Evolutionary conservation across 2,113 vertebrate species (phyloP).

Genomic region (Clarias batrachus): DNA sequence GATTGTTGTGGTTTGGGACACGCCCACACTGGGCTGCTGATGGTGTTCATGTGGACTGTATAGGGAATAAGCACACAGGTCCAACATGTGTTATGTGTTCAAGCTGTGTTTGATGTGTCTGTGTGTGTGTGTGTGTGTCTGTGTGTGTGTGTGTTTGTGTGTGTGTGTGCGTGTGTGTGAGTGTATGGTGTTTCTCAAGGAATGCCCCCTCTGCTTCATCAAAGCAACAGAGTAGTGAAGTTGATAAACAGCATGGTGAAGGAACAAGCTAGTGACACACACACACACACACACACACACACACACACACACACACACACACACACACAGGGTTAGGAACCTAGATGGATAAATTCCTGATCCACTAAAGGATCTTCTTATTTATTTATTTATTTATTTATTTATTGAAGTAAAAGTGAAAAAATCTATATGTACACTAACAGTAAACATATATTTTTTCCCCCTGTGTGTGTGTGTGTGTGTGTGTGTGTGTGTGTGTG

Average conservation of each 20-base stretch:
- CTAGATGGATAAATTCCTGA: not conserved
- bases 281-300: not conserved
- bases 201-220: not conserved
- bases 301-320: not conserved
- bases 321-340: not conserved
- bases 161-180: not conserved
- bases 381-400: not conserved
- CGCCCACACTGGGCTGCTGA: not conserved
- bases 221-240: not conserved
- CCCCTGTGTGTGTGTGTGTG: slow-evolving; percentile 61
- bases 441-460: not conserved
- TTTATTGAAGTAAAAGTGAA: not conserved
- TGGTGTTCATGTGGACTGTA: not conserved
- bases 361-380: too few species aligned
- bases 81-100: not conserved
- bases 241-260: not conserved
- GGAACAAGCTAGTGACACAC: not conserved
- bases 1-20: not conserved
- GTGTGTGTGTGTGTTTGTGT: not conserved
- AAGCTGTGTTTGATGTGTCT: not conserved
- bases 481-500: slow-evolving; percentile 48
- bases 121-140: not conserved
- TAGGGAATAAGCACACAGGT: not conserved
- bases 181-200: not conserved
- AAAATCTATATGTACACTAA: not conserved